A percentile compares a stretch with the other conserved stretches of the same genome.
Evolutionary conservation across 2,797 vertebrate species (phyloP).

Genomic region (Poecilia picta): DNA sequence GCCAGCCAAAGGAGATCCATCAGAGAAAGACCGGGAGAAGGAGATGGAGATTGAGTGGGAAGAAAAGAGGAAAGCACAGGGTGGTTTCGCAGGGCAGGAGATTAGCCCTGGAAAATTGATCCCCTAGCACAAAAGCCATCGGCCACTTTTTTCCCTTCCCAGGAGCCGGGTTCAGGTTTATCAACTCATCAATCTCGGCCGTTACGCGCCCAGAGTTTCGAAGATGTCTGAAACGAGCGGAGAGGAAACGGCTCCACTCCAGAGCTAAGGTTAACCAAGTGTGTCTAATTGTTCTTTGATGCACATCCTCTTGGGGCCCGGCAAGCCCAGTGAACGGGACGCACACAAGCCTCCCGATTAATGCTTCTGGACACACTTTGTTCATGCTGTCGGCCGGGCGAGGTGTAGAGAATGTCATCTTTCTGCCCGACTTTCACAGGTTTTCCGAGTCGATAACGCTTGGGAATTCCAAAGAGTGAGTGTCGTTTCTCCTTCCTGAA

Average conservation of each 20-base stretch:
- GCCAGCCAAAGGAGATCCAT: slow-evolving; percentile 72
- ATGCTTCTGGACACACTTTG: slow-evolving; percentile 10
- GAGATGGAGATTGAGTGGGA: slow-evolving; percentile 34
- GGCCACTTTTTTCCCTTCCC: slow-evolving; percentile 39
- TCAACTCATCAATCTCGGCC: slow-evolving; percentile 64
- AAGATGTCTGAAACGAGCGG: slow-evolving; percentile 21
- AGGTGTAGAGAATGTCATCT: slow-evolving; percentile 26
- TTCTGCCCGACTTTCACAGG: slow-evolving; percentile 47
- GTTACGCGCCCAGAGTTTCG: slow-evolving; percentile 39
- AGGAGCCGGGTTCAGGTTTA: slow-evolving; percentile 49
- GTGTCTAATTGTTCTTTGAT: slow-evolving; percentile 56
- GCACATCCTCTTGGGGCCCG: slow-evolving; percentile 31
- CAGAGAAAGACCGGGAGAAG: slow-evolving; percentile 23
- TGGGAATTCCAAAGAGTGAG: slow-evolving; percentile 46
- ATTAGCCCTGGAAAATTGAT: slow-evolving; percentile 79
- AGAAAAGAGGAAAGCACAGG: slow-evolving; percentile 53
- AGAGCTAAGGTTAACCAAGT: slow-evolving; percentile 44
- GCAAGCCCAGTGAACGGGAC: not conserved
- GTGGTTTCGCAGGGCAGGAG: slow-evolving; percentile 70
- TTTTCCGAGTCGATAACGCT: slow-evolving; percentile 50
- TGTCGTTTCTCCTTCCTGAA: slow-evolving; percentile 65
- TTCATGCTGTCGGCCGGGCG: slow-evolving; percentile 17
- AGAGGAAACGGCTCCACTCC: slow-evolving; percentile 12
- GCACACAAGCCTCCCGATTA: slow-evolving; percentile 8
- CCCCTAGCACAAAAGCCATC: slow-evolving; percentile 71